phyloP scores from a whole-genome alignment of 1,140 invertebrate genomes.

The Elymnias hypermnestra region DNA sequence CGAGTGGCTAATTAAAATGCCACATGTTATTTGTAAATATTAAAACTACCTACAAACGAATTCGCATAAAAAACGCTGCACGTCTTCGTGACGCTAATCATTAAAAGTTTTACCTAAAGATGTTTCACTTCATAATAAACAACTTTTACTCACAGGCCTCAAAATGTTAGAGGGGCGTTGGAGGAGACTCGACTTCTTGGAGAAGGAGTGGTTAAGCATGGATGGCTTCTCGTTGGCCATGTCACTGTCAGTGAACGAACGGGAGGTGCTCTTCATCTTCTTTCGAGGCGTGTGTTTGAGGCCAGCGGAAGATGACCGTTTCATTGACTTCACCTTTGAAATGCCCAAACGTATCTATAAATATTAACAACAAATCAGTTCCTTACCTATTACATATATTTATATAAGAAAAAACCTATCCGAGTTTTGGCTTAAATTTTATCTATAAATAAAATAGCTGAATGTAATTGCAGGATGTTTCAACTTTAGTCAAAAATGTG shows the following conservation, averaged over 20 bases:
- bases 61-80: no score
- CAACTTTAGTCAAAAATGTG: no score
- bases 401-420: no score
- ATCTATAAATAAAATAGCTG: no score
- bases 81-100: no score
- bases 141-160: slow-evolving; percentile 79
- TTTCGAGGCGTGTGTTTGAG: slow-evolving; percentile 48
- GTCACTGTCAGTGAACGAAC: slow-evolving; percentile 47
- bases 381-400: neutral
- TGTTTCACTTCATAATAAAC: no score
- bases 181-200: slow-evolving; percentile 77
- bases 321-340: slow-evolving; percentile 66
- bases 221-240: slow-evolving; percentile 51
- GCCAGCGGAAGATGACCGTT: slow-evolving; percentile 53
- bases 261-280: slow-evolving; percentile 51
- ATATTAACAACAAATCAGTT: slow-evolving; percentile 30
- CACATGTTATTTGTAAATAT: no score
- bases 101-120: neutral
- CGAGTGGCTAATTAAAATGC: no score
- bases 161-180: slow-evolving; percentile 81
- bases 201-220: slow-evolving; percentile 77
- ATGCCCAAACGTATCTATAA: slow-evolving; percentile 71
- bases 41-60: no score
- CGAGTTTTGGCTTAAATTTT: no score
- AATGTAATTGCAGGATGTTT: no score